Base-by-base conservation (phyloP, 23 tunicate species). In the Ciona savignyi region DNA sequence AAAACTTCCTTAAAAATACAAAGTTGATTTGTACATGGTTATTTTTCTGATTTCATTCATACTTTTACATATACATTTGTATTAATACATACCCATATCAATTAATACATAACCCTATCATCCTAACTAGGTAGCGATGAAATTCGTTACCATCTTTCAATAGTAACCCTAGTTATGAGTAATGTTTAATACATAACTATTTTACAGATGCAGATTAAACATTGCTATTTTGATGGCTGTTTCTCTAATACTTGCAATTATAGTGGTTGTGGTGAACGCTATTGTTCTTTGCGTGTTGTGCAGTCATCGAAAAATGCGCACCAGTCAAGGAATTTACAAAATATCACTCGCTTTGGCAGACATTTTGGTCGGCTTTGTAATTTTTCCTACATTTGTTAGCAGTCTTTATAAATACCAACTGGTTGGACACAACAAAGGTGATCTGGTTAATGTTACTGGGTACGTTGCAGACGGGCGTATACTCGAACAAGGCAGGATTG, bases 371-470 rank as follows among this genome's bases (percentile, higher is more conserved):
- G 56, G 56, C 15, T 9, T 42, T 42, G 15, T 42, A 42, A 42
- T 42, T 15, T 15, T 42, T 9, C 56, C 56, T 9, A 42, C 56
- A 6, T 9, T 15, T 6, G 15, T 42, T 6, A 42, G 56, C 56
- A 42, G 11, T 6, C 56, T 42, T 6, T 42, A 15, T 15, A 42
- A 42, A 42, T 15, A 42, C n/a, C n/a, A n/a, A n/a, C n/a, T n/a
- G n/a, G n/a, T n/a, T n/a, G 21, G 48, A 27, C 84, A 74, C 49
- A 61, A 75, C 9, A 27, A 74, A 56, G 93, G 81, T 1, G 76
- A 80, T 34, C 20, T 80, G 19, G 31, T 62, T 61, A 80, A 80
- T 26, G 33, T 80, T 25, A 61, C 84, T n/a, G n/a, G n/a, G n/a
- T n/a, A n/a, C n/a, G n/a, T n/a, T n/a, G n/a, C n/a, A n/a, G n/a